phyloP scores from a whole-genome alignment of 2,113 vertebrate genomes.

The Tupaia chinensis region DNA sequence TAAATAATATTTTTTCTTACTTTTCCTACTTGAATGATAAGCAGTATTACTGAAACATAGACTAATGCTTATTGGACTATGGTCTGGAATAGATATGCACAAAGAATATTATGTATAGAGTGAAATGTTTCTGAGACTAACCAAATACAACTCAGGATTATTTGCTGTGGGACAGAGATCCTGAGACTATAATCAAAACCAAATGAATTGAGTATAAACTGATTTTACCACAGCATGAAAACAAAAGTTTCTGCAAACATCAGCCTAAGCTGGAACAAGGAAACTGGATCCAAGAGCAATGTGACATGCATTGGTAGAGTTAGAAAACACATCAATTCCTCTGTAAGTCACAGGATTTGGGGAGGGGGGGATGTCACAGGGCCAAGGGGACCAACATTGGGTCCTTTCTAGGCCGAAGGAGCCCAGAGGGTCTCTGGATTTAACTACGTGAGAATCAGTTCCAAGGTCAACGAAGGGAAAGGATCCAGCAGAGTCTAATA shows the following conservation, averaged over 20 bases:
- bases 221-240: not conserved
- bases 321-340: not conserved
- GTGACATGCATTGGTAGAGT: not conserved
- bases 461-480: not conserved
- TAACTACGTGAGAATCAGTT: not conserved
- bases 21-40: slow-evolving; percentile 32
- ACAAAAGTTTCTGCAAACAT: not conserved
- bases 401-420: not conserved
- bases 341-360: not conserved
- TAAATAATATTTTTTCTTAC: not conserved
- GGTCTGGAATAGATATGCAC: not conserved
- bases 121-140: not conserved
- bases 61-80: not conserved
- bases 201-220: not conserved
- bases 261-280: not conserved
- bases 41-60: not conserved
- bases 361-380: not conserved
- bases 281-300: not conserved
- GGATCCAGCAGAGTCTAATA: not conserved
- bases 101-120: not conserved
- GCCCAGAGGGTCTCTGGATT: not conserved
- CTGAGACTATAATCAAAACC: not conserved
- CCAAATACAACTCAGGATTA: not conserved
- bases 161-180: not conserved
- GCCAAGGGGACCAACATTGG: not conserved